These are phyloP conservation scores for Lypha dubia DNA, from an alignment of 2,888 invertebrate genomes.

Conservation along the genomic window DNA sequence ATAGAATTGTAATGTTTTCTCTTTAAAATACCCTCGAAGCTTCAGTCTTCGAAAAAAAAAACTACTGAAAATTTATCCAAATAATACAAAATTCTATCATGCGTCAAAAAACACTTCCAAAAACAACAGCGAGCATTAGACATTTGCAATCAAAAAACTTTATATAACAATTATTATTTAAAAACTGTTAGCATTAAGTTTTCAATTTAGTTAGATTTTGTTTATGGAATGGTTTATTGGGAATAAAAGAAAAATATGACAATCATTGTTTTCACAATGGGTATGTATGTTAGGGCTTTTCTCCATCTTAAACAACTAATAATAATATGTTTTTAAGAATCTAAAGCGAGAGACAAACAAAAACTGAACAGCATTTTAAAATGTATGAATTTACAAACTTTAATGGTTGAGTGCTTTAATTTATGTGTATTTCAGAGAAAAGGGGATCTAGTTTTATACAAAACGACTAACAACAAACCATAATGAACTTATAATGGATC, in stretches of 20 bases:
- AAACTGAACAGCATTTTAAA: slow-evolving; percentile 9
- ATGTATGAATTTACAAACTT: slow-evolving; percentile 28
- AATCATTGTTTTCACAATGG: not conserved
- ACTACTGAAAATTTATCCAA: no score
- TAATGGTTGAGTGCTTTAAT: slow-evolving; percentile 66
- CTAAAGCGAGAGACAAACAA: not conserved
- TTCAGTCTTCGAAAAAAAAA: no score
- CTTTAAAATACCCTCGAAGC: no score
- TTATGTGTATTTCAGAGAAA: slow-evolving; percentile 51
- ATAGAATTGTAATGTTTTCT: no score
- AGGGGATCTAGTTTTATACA: slow-evolving; percentile 40
- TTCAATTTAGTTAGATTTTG: no score
- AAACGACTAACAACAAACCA: slow-evolving; percentile 9
- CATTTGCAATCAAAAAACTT: no score
- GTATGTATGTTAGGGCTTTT: not conserved
- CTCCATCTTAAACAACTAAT: not conserved
- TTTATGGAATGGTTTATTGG: no score
- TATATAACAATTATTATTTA: no score
- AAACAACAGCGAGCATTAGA: no score
- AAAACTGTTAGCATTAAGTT: no score
- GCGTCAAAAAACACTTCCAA: no score
- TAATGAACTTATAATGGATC: slow-evolving; percentile 69
- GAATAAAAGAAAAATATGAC: slow-evolving; percentile 51
- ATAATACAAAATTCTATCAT: no score
- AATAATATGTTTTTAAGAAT: slow-evolving; percentile 23